Conservation (phyloP, 2,888 invertebrate genomes). For the Venusia cambrica region DNA sequence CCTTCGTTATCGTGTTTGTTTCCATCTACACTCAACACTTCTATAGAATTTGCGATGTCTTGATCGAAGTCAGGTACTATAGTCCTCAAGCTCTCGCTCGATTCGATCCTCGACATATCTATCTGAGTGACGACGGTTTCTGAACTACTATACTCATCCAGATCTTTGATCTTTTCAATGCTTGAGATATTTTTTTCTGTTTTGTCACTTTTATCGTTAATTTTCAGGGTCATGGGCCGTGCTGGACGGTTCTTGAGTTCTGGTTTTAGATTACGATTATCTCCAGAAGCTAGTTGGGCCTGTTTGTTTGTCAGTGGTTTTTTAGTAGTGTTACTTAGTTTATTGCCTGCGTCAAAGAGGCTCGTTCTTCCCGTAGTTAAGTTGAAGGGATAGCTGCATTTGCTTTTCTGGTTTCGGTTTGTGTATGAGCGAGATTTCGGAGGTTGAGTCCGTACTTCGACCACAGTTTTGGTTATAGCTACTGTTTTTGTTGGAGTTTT, state of each 20-base stretch:
- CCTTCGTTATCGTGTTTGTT: slow-evolving; percentile 83
- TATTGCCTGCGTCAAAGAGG: slow-evolving; percentile 60
- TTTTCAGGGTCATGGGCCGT: slow-evolving; percentile 56
- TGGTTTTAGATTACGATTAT: slow-evolving; percentile 51
- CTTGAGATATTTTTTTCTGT: slow-evolving; percentile 43
- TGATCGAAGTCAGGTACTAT: slow-evolving; percentile 65
- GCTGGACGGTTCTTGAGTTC: slow-evolving; percentile 54
- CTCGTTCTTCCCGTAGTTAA: slow-evolving; percentile 71
- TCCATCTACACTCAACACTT: slow-evolving; percentile 70
- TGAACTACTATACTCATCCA: slow-evolving; percentile 74
- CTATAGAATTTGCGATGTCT: slow-evolving; percentile 65
- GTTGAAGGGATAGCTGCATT: slow-evolving; percentile 77
- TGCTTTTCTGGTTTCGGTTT: slow-evolving; percentile 59
- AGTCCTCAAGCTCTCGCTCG: slow-evolving; percentile 73
- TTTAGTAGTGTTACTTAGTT: slow-evolving; percentile 35
- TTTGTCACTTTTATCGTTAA: slow-evolving; percentile 57
- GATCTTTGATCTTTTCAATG: slow-evolving; percentile 58
- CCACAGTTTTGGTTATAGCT: slow-evolving; percentile 69
- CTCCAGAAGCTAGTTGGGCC: slow-evolving; percentile 57
- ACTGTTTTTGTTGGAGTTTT: slow-evolving; percentile 51
- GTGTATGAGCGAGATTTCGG: slow-evolving; percentile 50
- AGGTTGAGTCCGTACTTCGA: slow-evolving; percentile 60
- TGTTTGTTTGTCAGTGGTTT: slow-evolving; percentile 42
- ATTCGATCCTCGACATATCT: slow-evolving; percentile 70
- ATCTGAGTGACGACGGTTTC: slow-evolving; percentile 78